phyloP scores from a whole-genome alignment of 2,113 vertebrate species.

The Gambusia affinis region DNA sequence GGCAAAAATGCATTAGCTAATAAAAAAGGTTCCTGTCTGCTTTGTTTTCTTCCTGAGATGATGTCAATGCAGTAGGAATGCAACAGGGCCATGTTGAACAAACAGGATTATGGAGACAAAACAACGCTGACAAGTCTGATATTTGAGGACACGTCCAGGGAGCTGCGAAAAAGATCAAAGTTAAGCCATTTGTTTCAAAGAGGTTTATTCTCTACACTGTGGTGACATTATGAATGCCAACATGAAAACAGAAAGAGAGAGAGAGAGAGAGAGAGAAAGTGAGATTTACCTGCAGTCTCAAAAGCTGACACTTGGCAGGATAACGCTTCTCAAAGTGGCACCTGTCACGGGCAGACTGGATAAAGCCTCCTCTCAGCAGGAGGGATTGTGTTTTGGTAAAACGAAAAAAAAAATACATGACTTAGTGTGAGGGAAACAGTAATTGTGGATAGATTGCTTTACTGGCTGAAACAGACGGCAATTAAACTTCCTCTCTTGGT shows the following conservation, averaged over 20 bases:
- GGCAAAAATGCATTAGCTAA: slow-evolving; percentile 1
- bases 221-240: slow-evolving; percentile 37
- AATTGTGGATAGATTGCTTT: slow-evolving; percentile 9
- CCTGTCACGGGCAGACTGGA: slow-evolving; percentile 28
- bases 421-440: slow-evolving; percentile 40
- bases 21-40: slow-evolving; percentile 53
- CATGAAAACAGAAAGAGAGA: slow-evolving; percentile 10
- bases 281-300: slow-evolving; percentile 56
- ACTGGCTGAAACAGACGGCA: background rate
- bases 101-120: slow-evolving; percentile 74
- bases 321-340: slow-evolving; percentile 57
- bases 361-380: slow-evolving; percentile 35
- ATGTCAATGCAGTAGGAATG: slow-evolving; percentile 51
- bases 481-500: background rate
- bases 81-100: slow-evolving; percentile 53
- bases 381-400: slow-evolving; percentile 31
- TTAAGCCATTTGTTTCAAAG: slow-evolving; percentile 55
- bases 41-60: slow-evolving; percentile 52
- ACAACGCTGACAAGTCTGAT: slow-evolving; percentile 73
- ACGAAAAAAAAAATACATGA: slow-evolving; percentile 30
- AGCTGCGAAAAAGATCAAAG: slow-evolving; percentile 70
- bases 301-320: slow-evolving; percentile 67
- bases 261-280: slow-evolving; percentile 27
- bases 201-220: slow-evolving; percentile 32
- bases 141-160: slow-evolving; percentile 72